These are phyloP conservation scores for Cabera pusaria DNA, from an alignment of 2,888 invertebrate species.

Conservation along the genomic window DNA sequence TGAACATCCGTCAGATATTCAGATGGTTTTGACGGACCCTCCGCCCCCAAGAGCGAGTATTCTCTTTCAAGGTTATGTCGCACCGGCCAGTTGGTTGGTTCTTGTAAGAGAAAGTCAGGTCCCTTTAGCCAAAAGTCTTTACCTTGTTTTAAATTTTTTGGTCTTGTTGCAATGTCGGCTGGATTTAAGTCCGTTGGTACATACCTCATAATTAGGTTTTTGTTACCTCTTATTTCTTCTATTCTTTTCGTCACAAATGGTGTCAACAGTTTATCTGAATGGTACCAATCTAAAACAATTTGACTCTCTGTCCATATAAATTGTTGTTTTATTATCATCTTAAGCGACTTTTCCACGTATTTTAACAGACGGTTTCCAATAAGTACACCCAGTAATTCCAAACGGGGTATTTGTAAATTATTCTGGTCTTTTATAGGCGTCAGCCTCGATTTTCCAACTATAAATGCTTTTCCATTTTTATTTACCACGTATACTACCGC, in stretches of 20 bases:
- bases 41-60: no score
- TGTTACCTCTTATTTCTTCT: constrained; percentile 18
- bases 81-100: no score
- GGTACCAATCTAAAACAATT: constrained; percentile 18
- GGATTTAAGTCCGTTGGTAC: constrained; percentile 13
- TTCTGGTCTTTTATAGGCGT: constrained; percentile 10
- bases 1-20: neutral
- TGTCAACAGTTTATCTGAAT: constrained; percentile 20
- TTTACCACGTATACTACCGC: constrained; percentile 10
- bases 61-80: neutral
- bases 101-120: constrained; percentile 19
- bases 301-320: constrained; percentile 27
- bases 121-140: neutral
- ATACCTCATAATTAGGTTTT: constrained; percentile 22
- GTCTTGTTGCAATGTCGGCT: constrained; percentile 14
- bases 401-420: constrained; percentile 11
- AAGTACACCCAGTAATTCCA: constrained; percentile 14
- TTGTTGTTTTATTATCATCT: neutral
- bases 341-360: constrained; percentile 6
- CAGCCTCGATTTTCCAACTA: constrained; percentile 11
- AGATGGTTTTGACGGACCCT: no score
- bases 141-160: neutral
- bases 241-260: constrained; percentile 24
- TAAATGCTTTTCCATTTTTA: neutral
- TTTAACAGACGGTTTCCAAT: constrained; percentile 21